Evolutionary conservation across 2,797 vertebrate species (phyloP).

Genomic region (Diplodus puntazzo): DNA sequence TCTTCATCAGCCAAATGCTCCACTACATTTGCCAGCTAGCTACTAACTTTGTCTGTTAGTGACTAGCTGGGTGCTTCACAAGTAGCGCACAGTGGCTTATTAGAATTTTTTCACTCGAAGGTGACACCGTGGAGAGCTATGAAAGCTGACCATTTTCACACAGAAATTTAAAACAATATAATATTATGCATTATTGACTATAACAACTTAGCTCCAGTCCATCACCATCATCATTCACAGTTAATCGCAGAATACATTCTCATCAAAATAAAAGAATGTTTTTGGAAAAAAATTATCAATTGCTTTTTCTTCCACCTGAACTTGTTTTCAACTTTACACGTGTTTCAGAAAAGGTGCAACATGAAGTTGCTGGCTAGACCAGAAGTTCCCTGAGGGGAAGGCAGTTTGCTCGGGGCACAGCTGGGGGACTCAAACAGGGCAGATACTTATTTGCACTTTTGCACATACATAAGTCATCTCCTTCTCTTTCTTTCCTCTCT

Average conservation of each 20-base stretch:
- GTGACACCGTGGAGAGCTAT: background rate
- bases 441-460: slow-evolving; percentile 34
- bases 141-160: background rate
- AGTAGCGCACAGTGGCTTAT: background rate
- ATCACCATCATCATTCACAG: background rate
- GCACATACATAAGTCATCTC: slow-evolving; percentile 8
- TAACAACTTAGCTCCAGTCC: background rate
- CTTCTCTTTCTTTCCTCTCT: background rate
- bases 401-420: slow-evolving; percentile 19
- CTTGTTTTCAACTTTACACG: background rate
- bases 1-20: background rate
- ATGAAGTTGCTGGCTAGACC: slow-evolving; percentile 14
- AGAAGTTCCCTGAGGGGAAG: slow-evolving; percentile 24
- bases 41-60: background rate
- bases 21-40: background rate
- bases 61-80: slow-evolving; percentile 1
- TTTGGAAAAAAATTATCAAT: background rate
- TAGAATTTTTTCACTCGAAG: background rate
- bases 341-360: slow-evolving; percentile 15
- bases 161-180: too few species aligned
- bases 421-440: slow-evolving; percentile 15
- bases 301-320: background rate
- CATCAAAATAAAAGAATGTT: background rate
- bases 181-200: background rate
- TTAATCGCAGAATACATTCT: background rate